Evolutionary conservation across 2,888 invertebrate genomes (phyloP), one percentile per base, ranked within the genome.

Genomic region (Ectemnius cavifrons): DNA sequence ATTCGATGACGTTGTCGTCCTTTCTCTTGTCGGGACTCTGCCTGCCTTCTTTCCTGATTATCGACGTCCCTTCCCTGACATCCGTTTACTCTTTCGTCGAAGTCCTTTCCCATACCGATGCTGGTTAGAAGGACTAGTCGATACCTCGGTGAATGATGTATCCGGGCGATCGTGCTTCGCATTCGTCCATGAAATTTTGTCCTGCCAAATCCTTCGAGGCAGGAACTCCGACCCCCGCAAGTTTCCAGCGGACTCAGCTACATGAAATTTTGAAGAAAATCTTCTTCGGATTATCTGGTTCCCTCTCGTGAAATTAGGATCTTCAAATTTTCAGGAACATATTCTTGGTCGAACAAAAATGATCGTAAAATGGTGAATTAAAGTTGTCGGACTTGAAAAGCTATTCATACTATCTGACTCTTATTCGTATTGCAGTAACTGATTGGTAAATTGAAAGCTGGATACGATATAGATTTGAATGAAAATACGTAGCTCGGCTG

Each of bases 131-230:
- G 79, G 72, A 75, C 72, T 69, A 75, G 73, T 61, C 77, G 81
- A 83, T 81, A 79, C 71, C 59, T 60, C 63, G 73, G 79, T 81
- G 81, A 82, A 83, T 77, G 81, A 83, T 80, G 81, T 75, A 73
- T 76, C 75, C 69, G 60, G 61, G 63, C 67, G 69, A 79, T 84
- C 84, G 82, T 84, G 85, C 82, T 56, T 62, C 49, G 82, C 79
- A 84, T 84, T 84, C 79, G 68, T 77, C 79, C 66, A 63, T 65
- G 57, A 47, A 61, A 58, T 67, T 58, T 62, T 63, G 58, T 20
- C 60, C 49, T 56, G 62, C 61, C 63, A 72, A 80, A 78, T 75
- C 76, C 79, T 67, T 59, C 62, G 52, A 65, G 62, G 60, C 49
- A 58, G 71, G 58, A 76, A 71, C 75, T 77, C 73, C 64, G n/a